Evolutionary conservation across 2,797 vertebrate species (phyloP).

Genomic region (Crenichthys baileyi): DNA sequence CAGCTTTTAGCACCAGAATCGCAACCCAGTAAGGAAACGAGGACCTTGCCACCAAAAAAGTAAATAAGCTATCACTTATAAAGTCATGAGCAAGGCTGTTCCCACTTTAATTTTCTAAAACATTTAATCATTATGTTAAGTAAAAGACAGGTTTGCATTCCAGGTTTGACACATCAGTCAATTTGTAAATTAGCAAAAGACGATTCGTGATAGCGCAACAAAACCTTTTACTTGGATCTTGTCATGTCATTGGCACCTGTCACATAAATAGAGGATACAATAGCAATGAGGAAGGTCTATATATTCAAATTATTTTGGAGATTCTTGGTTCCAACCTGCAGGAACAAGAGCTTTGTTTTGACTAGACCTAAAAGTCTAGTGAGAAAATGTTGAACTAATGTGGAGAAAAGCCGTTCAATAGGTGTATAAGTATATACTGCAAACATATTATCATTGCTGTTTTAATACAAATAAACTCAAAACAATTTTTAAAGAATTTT

Average conservation of each 20-base stretch:
- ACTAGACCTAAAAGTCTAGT: background rate
- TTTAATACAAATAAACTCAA: background rate
- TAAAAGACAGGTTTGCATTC: background rate
- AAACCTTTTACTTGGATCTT: background rate
- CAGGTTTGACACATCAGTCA: background rate
- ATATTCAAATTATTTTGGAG: background rate
- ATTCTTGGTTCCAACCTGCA: background rate
- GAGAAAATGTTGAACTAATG: background rate
- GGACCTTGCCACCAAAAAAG: too few relatives aligned
- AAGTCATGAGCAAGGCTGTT: background rate
- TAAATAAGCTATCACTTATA: too few relatives aligned
- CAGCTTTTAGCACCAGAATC: too few relatives aligned
- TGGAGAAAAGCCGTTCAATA: background rate
- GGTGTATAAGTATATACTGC: background rate
- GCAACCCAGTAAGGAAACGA: too few relatives aligned
- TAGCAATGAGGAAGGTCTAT: background rate
- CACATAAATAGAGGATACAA: background rate
- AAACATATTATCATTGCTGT: background rate
- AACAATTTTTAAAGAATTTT: background rate
- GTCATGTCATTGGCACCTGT: background rate
- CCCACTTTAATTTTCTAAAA: background rate
- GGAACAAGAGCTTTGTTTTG: background rate
- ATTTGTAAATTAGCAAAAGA: background rate
- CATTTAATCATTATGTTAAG: background rate
- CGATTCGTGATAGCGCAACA: background rate